Evolutionary conservation across 2,797 vertebrate species (phyloP).

Genomic region (Hemibagrus guttatus): DNA sequence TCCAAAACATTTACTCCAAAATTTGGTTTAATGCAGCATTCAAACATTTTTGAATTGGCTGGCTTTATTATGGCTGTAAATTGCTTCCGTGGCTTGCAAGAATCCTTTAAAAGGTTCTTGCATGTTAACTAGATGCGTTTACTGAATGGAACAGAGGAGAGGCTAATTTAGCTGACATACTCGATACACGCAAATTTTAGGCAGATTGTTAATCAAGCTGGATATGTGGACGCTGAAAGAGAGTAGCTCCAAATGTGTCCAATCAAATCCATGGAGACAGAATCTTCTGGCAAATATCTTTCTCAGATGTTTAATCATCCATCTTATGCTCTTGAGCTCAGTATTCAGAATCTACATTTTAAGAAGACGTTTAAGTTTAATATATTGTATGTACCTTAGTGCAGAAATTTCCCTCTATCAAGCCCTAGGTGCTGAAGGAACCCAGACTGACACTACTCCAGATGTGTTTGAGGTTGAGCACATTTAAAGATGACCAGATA

Average conservation of each 20-base stretch:
- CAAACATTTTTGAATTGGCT: conserved; percentile 19
- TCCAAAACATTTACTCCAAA: conserved; percentile 10
- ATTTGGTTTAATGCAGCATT: conserved; percentile 21
- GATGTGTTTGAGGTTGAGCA: not conserved
- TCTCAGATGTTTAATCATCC: conserved; percentile 4
- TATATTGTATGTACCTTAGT: not conserved
- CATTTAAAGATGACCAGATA: not conserved
- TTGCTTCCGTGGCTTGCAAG: conserved; percentile 15
- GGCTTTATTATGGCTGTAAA: conserved; percentile 35
- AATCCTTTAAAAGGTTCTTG: conserved; percentile 54
- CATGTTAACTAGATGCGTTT: conserved; percentile 65
- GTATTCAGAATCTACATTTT: not conserved
- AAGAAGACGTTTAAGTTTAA: not conserved
- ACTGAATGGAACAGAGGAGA: conserved; percentile 68
- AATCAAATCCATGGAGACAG: conserved; percentile 31
- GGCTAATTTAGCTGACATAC: conserved; percentile 75
- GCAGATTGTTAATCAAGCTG: conserved; percentile 75
- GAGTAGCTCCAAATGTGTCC: conserved; percentile 37
- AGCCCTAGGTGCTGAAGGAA: conserved; percentile 39
- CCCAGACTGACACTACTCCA: not conserved
- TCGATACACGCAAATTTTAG: conserved; percentile 65
- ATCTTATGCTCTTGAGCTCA: not conserved
- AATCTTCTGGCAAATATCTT: conserved; percentile 30
- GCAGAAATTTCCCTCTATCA: conserved; percentile 26
- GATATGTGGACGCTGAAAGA: conserved; percentile 61